Percentiles rank a stretch among this genome's conserved stretches.
phyloP scores from a whole-genome alignment of 2,797 vertebrate genomes.

The Perodicticus potto region DNA sequence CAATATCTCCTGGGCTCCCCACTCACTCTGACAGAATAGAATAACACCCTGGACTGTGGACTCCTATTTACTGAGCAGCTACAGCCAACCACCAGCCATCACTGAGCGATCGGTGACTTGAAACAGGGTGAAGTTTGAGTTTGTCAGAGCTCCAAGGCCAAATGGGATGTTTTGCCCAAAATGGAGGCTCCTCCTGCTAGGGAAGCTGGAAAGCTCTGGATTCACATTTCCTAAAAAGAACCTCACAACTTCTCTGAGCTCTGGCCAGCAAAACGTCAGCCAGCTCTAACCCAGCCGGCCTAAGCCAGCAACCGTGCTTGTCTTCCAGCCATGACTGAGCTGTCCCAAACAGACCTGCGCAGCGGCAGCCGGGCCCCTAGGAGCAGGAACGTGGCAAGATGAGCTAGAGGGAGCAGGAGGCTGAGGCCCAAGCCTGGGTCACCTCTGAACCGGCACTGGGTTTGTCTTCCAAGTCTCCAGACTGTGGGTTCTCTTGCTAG shows the following conservation, averaged over 20 bases:
- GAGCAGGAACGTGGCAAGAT: neutral
- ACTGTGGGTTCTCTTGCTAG: neutral
- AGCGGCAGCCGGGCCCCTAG: neutral
- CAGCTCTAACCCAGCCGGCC: neutral
- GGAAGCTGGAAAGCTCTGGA: conserved; percentile 19
- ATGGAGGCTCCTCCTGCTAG: neutral
- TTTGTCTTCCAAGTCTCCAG: neutral
- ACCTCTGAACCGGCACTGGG: neutral
- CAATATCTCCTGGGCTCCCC: neutral
- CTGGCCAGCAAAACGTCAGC: conserved; percentile 10
- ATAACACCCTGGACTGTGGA: neutral
- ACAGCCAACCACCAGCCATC: neutral
- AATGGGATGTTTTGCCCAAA: neutral
- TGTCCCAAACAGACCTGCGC: neutral
- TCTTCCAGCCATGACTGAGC: neutral
- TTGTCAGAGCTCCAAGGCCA: neutral
- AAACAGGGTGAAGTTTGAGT: neutral
- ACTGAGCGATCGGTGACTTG: neutral
- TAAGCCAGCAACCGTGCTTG: neutral
- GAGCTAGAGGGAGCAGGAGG: neutral
- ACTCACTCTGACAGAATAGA: neutral
- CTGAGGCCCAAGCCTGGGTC: neutral
- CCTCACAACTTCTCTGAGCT: conserved; percentile 9
- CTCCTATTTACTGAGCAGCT: neutral
- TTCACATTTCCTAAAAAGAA: conserved; percentile 49